Evolutionary conservation across 1,140 invertebrate genomes (phyloP).

Genomic region (Nephotettix cincticeps): DNA sequence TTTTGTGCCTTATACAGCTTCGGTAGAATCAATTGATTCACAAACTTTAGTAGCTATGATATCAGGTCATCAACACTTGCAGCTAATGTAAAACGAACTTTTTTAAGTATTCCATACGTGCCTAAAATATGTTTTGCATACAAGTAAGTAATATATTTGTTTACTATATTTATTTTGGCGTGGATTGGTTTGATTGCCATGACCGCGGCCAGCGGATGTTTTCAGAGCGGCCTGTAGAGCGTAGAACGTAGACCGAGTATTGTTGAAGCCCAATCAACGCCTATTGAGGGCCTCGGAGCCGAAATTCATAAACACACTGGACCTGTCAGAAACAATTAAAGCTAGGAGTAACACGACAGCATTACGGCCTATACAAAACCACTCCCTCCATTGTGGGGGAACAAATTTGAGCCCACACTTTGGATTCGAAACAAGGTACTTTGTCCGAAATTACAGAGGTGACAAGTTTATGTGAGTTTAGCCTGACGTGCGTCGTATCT

Average conservation of each 20-base stretch:
- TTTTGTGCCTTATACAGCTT: no score
- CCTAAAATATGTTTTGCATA: no score
- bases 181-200: no score
- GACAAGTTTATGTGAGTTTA: slow-evolving; percentile 20
- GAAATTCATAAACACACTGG: slow-evolving; percentile 9
- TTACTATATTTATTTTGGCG: no score
- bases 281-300: not conserved
- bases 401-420: slow-evolving; percentile 20
- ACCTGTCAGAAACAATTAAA: slow-evolving; percentile 20
- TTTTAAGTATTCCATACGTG: no score
- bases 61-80: no score
- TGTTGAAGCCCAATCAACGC: not conserved
- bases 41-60: no score
- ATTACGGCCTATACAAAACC: slow-evolving; percentile 19
- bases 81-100: no score
- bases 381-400: slow-evolving; percentile 4
- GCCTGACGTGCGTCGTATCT: not conserved
- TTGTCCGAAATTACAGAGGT: slow-evolving; percentile 12
- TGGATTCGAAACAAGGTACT: slow-evolving; percentile 19
- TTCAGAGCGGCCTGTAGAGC: not conserved
- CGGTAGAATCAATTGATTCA: no score
- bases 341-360: not conserved
- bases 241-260: no score
- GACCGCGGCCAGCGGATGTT: no score
- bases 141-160: no score